phyloP scores from a whole-genome alignment of 2,888 invertebrate species.

The Abscondita cerata region DNA sequence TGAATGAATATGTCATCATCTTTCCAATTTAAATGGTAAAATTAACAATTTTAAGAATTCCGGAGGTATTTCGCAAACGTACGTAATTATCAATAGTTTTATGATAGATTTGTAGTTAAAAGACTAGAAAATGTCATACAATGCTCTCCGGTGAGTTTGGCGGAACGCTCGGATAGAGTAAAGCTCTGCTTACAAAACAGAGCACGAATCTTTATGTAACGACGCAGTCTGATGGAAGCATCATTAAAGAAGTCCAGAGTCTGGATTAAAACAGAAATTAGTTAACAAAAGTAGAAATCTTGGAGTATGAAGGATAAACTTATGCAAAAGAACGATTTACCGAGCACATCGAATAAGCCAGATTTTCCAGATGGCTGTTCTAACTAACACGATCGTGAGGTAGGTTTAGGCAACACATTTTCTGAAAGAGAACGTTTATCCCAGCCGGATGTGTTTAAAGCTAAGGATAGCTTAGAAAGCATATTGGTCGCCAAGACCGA shows the following conservation, averaged over 20 bases:
- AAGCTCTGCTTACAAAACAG: no score
- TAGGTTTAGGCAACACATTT: slow-evolving; percentile 34
- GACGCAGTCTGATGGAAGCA: slow-evolving; percentile 37
- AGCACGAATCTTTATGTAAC: no score
- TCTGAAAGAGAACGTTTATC: slow-evolving; percentile 40
- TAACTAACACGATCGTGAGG: slow-evolving; percentile 24
- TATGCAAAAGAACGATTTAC: slow-evolving; percentile 2
- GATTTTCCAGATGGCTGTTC: background rate
- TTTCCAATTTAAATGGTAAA: no score
- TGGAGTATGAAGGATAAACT: slow-evolving; percentile 35
- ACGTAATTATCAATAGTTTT: background rate
- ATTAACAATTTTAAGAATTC: no score
- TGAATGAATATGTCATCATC: no score
- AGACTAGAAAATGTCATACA: slow-evolving; percentile 3
- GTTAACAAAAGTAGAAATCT: slow-evolving; percentile 38
- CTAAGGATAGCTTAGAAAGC: slow-evolving; percentile 52
- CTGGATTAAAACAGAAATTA: slow-evolving; percentile 38
- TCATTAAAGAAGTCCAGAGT: slow-evolving; percentile 31
- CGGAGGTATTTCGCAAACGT: background rate
- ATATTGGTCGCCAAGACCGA: slow-evolving; percentile 43
- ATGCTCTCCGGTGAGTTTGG: slow-evolving; percentile 11
- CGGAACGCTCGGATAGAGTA: slow-evolving; percentile 17
- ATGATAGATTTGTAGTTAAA: slow-evolving; percentile 4
- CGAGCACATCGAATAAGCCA: background rate
- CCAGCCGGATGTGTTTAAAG: slow-evolving; percentile 42